Evolutionary conservation across 2,888 invertebrate genomes (phyloP), one percentile per base, ranked within the genome.

Genomic region (Elgonia sp.): DNA sequence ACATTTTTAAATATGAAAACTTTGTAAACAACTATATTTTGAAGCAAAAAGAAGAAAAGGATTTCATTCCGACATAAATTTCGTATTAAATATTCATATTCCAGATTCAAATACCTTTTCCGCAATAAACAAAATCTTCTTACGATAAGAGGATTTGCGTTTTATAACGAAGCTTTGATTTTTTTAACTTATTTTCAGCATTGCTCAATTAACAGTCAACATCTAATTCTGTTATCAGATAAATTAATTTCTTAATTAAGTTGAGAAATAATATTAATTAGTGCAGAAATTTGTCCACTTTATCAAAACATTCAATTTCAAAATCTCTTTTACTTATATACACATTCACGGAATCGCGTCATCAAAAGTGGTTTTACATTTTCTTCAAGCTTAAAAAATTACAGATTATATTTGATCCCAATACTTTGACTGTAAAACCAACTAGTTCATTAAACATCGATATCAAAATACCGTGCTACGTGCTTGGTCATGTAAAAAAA

Each of bases 371-470:
- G 2, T 53, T 53, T 9, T n/a, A 53, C 16, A 7, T 16, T 53
- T n/a, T 16, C 3, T 16, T 7, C 20, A 20, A 57, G 20, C 20
- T 20, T 20, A 8, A 57, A 57, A 57, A 20, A 18, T 57, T 57
- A 8, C 6, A 57, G 57, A 29, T 29, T 29, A 29, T 29, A 29
- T 29, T 29, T 5, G 29, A 29, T 29, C 57, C 57, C 20, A 20
- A 57, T 57, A 57, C 18, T 18, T 57, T 16, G 57, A 12, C 20
- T 46, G 14, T 67, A 67, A 67, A 67, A 67, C 12, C 46, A 14
- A 42, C 67, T 37, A 67, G 67, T 67, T 42, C 67, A 20, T 67
- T 67, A 67, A 67, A 20, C 12, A 67, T 42, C 12, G 42, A 67
- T 67, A 67, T 42, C 67, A 67, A 67, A 67, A 67, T 46, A 9